Percentiles rank a stretch among this genome's conserved stretches.
Conservation (phyloP, 2,113 vertebrate genomes). For the Heptranchias perlo region DNA sequence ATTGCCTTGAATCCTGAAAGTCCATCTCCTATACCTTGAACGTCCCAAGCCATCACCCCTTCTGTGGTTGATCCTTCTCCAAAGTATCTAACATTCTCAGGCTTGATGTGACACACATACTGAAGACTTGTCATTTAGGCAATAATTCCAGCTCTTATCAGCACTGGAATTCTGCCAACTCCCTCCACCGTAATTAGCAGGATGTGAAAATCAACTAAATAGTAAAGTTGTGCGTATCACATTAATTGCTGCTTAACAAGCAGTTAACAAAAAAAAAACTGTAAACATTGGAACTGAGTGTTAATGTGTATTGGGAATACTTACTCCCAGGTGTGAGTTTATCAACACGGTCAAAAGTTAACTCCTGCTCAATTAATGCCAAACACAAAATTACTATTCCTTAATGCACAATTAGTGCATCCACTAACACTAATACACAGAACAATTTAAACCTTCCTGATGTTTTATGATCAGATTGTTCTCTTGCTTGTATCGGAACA, state of each 20-base stretch:
- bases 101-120: background rate
- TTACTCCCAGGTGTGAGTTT: background rate
- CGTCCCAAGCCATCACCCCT: too few relatives aligned
- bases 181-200: background rate
- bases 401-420: background rate
- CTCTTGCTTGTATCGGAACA: background rate
- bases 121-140: background rate
- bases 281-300: background rate
- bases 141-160: background rate
- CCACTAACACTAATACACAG: background rate
- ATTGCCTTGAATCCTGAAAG: too few relatives aligned
- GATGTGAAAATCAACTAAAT: background rate
- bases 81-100: background rate
- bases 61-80: background rate
- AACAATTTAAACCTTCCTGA: background rate
- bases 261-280: background rate
- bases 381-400: slow-evolving; percentile 7
- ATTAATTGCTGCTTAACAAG: slow-evolving; percentile 20
- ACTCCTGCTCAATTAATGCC: background rate
- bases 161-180: background rate
- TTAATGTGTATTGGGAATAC: background rate
- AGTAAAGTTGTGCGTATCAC: background rate
- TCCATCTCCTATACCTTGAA: too few relatives aligned
- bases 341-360: background rate
- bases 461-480: background rate